Evolutionary conservation across 1,140 invertebrate species (phyloP).

Genomic region (Drosophila arizonae): DNA sequence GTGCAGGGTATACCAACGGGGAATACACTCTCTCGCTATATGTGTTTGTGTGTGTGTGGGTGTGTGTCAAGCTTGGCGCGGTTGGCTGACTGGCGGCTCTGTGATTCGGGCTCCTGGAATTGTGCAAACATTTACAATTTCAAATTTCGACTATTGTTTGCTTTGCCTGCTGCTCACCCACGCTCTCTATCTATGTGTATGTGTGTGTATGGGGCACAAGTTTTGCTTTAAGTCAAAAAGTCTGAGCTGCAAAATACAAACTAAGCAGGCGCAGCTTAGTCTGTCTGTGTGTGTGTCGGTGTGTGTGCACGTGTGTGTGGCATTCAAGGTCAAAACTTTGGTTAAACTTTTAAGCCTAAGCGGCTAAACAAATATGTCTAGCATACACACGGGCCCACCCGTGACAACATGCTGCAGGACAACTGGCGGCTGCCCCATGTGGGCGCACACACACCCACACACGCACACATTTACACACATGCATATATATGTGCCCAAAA

Average conservation of each 20-base stretch:
- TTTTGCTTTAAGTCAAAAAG: conserved; percentile 53
- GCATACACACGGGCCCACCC: conserved; percentile 27
- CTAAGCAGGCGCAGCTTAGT: conserved; percentile 10
- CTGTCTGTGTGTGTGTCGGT: neutral
- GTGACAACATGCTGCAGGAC: conserved; percentile 27
- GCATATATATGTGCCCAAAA: neutral
- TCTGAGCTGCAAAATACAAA: conserved; percentile 46
- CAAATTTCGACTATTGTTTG: conserved; percentile 73
- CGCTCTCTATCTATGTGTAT: conserved; percentile 1
- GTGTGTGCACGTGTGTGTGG: conserved; percentile 17
- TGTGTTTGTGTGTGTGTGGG: conserved; percentile 4
- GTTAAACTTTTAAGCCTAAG: conserved; percentile 58
- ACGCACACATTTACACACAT: neutral
- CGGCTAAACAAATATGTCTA: conserved; percentile 53
- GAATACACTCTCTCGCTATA: neutral
- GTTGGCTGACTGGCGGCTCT: conserved; percentile 37
- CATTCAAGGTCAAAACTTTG: conserved; percentile 67
- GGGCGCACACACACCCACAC: conserved; percentile 8
- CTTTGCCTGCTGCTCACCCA: conserved; percentile 23
- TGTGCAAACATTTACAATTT: conserved; percentile 74
- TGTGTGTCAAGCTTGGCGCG: conserved; percentile 20
- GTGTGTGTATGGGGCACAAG: conserved; percentile 16
- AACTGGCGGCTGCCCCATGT: conserved; percentile 17
- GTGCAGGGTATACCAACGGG: neutral
- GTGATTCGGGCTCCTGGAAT: conserved; percentile 51